Evolutionary conservation across 30 jellyfish, hydroid and myxozoan genomes (phyloP).

Genomic region (Morbakka virulenta): DNA sequence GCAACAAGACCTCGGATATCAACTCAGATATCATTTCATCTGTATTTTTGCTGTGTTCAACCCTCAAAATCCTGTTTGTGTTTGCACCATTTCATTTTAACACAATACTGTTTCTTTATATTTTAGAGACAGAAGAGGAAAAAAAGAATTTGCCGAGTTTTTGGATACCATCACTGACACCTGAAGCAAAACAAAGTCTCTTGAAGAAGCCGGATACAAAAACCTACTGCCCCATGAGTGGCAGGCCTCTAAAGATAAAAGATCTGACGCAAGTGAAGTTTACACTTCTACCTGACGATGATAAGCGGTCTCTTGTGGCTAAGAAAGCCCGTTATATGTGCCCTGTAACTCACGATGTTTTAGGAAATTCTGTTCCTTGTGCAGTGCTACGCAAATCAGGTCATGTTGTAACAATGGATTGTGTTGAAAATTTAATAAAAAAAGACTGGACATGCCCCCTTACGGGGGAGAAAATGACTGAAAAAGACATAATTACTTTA

Average conservation of each 20-base stretch:
- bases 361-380: conserved; percentile 78
- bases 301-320: conserved; percentile 45
- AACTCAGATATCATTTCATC: no score
- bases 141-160: conserved; percentile 78
- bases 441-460: conserved; percentile 92
- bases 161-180: conserved; percentile 93
- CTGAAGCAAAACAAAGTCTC: conserved; percentile 66
- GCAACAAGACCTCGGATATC: no score
- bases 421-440: conserved; percentile 74
- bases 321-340: conserved; percentile 67
- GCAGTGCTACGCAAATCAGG: conserved; percentile 92
- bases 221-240: conserved; percentile 85
- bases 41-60: no score
- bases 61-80: no score
- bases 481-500: conserved; percentile 66
- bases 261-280: conserved; percentile 74
- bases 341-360: conserved; percentile 83
- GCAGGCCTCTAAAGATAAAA: conserved; percentile 68
- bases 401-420: conserved; percentile 87
- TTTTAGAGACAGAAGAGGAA: conserved; percentile 13
- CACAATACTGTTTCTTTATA: background rate
- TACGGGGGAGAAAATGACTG: conserved; percentile 66
- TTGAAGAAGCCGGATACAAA: conserved; percentile 75
- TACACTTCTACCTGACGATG: conserved; percentile 65
- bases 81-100: no score